Evolutionary conservation across 2,888 invertebrate species (phyloP).

Genomic region (Chymomyza amoena): DNA sequence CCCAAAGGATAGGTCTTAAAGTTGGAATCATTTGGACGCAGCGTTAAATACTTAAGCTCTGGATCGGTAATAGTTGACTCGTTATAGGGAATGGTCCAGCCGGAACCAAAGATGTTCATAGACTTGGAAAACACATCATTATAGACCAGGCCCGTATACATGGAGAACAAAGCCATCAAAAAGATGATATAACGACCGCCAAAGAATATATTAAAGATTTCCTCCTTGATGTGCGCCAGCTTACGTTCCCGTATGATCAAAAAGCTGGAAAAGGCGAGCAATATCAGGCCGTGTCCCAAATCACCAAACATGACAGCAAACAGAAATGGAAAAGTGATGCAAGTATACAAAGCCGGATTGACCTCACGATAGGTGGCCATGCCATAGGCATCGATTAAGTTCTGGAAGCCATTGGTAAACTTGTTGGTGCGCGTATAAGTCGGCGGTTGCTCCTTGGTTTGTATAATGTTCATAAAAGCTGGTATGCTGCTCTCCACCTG

Average conservation of each 20-base stretch:
- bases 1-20: conserved; percentile 91
- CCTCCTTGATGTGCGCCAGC: conserved; percentile 84
- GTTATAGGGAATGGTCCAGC: conserved; percentile 86
- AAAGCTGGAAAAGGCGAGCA: conserved; percentile 88
- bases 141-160: conserved; percentile 99
- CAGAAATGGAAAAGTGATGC: conserved; percentile 95
- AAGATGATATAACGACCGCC: conserved; percentile 98
- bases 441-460: conserved; percentile 89
- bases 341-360: conserved; percentile 92
- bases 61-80: conserved; percentile 71
- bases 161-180: conserved; percentile 97
- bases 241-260: conserved; percentile 90
- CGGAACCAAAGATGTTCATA: conserved; percentile 94
- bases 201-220: conserved; percentile 98
- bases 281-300: conserved; percentile 91
- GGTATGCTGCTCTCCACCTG: conserved; percentile 92
- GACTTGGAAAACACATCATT: conserved; percentile 98
- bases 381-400: conserved; percentile 95
- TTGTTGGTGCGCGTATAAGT: conserved; percentile 95
- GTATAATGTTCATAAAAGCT: conserved; percentile 94
- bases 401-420: conserved; percentile 95
- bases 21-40: conserved; percentile 78
- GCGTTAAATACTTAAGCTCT: conserved; percentile 50
- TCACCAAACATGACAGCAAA: conserved; percentile 99
- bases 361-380: conserved; percentile 95